phyloP scores from a whole-genome alignment of 2,888 invertebrate genomes.

The Hoplodrina ambigua region DNA sequence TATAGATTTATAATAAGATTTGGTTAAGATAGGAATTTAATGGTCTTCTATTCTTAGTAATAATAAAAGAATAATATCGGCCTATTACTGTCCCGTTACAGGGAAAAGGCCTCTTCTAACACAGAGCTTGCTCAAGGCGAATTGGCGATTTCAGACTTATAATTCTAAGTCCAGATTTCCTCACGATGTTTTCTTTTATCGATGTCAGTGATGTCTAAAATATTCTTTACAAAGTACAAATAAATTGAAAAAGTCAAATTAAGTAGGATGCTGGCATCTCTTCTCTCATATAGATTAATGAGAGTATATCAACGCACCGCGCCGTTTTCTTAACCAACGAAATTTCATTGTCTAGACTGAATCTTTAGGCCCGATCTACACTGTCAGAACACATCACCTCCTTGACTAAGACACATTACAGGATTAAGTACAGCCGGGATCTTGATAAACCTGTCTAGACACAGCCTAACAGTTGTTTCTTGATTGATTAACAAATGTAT shows the following conservation, averaged over 20 bases:
- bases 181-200: no score
- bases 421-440: slow-evolving; percentile 21
- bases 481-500: slow-evolving; percentile 46
- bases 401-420: slow-evolving; percentile 35
- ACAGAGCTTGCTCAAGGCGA: no score
- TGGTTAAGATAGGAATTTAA: background rate
- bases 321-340: background rate
- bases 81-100: no score
- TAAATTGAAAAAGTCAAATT: no score
- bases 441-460: slow-evolving; percentile 44
- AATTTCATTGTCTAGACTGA: background rate
- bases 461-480: slow-evolving; percentile 7
- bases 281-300: background rate
- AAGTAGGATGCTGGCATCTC: no score
- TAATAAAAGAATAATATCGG: no score
- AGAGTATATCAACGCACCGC: background rate
- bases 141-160: no score
- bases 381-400: slow-evolving; percentile 21
- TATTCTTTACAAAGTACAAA: no score
- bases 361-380: slow-evolving; percentile 22
- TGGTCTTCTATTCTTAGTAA: background rate
- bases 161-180: no score
- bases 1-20: slow-evolving; percentile 4
- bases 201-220: no score
- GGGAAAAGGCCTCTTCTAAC: no score